A percentile compares a stretch with the other conserved stretches of the same genome.
phyloP scores from a whole-genome alignment of 1,140 invertebrate species.

The Drosophila nigromelanica region DNA sequence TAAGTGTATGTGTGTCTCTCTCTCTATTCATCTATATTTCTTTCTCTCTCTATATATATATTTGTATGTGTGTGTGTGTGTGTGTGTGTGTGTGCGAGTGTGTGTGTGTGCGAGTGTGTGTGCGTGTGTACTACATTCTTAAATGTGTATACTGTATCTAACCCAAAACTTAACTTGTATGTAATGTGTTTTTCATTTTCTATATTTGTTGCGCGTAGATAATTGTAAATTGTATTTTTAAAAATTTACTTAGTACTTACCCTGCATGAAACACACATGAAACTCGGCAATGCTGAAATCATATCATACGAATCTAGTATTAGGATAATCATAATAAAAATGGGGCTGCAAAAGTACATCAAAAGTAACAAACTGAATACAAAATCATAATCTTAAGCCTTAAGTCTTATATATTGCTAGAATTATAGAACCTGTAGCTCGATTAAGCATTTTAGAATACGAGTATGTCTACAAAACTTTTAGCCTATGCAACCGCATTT shows the following conservation, averaged over 20 bases:
- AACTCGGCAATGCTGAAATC: slow-evolving; percentile 34
- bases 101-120: slow-evolving; percentile 31
- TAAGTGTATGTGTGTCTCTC: slow-evolving; percentile 37
- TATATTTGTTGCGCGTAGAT: slow-evolving; percentile 67
- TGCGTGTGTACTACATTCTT: slow-evolving; percentile 33
- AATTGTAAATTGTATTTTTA: slow-evolving; percentile 50
- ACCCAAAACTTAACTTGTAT: slow-evolving; percentile 51
- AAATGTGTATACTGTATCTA: slow-evolving; percentile 51
- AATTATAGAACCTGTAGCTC: slow-evolving; percentile 32
- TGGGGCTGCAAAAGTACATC: slow-evolving; percentile 11
- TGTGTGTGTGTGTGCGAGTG: background rate
- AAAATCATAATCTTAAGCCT: slow-evolving; percentile 15
- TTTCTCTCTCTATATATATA: background rate
- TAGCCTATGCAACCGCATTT: slow-evolving; percentile 40
- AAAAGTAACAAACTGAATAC: background rate
- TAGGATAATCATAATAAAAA: slow-evolving; percentile 1
- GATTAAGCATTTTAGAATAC: slow-evolving; percentile 45
- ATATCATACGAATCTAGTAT: slow-evolving; percentile 21
- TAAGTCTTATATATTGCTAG: slow-evolving; percentile 37
- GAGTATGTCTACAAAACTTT: slow-evolving; percentile 34
- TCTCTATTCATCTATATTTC: background rate
- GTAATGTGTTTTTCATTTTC: slow-evolving; percentile 53
- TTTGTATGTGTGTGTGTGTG: background rate
- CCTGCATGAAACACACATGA: slow-evolving; percentile 57
- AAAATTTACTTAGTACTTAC: slow-evolving; percentile 48